These are phyloP conservation scores for Aricia artaxerxes DNA, from an alignment of 2,888 invertebrate species.

Conservation along the genomic window DNA sequence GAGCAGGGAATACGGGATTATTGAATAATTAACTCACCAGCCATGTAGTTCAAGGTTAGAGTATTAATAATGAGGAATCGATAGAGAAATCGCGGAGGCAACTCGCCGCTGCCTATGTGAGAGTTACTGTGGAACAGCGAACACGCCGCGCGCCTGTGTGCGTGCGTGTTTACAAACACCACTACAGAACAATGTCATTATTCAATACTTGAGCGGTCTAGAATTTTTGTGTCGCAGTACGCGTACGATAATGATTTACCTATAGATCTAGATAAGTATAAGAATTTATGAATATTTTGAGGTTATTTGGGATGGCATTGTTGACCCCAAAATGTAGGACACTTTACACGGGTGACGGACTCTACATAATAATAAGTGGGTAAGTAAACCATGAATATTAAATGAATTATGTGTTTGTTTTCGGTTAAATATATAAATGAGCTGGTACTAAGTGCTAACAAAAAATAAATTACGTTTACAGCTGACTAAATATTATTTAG, in stretches of 20 bases:
- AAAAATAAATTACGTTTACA: too few species aligned
- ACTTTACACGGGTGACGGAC: not conserved
- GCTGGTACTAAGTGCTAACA: too few species aligned
- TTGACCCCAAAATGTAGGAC: not conserved
- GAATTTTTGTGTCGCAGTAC: slow-evolving; percentile 56
- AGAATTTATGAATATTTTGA: not conserved
- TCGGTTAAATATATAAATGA: too few species aligned
- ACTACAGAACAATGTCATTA: slow-evolving; percentile 69
- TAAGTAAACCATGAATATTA: not conserved
- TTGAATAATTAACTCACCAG: slow-evolving; percentile 61
- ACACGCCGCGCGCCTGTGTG: slow-evolving; percentile 50
- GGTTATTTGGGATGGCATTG: not conserved
- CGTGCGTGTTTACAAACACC: slow-evolving; percentile 65
- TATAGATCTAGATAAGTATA: not conserved
- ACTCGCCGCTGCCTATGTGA: slow-evolving; percentile 61
- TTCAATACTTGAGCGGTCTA: slow-evolving; percentile 61
- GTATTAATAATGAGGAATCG: slow-evolving; percentile 57
- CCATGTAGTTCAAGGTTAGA: slow-evolving; percentile 71
- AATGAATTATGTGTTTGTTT: not conserved
- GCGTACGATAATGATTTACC: slow-evolving; percentile 23
- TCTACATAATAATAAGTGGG: not conserved
- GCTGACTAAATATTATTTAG: too few species aligned
- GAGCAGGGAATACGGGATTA: not conserved
- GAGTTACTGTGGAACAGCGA: slow-evolving; percentile 60
- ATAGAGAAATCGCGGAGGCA: slow-evolving; percentile 68